Conservation (phyloP, 2,113 vertebrate species). For the Cavia aperea region DNA sequence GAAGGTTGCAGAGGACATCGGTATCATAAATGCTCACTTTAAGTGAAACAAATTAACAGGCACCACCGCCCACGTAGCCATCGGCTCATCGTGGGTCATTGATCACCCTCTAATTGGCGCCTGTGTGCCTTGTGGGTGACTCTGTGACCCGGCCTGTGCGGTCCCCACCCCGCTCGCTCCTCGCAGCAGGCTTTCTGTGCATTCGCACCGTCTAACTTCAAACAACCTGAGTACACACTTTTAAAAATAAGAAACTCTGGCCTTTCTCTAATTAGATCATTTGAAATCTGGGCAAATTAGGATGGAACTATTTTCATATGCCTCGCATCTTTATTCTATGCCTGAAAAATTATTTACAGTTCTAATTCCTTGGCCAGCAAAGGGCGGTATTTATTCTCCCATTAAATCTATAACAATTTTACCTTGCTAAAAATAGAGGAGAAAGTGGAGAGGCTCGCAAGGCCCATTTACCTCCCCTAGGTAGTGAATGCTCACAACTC, state of each 20-base stretch:
- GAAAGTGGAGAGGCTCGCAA: not conserved
- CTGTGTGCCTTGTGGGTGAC: not conserved
- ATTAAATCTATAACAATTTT: constrained; percentile 25
- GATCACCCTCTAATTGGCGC: not conserved
- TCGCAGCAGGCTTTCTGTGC: rapidly evolving
- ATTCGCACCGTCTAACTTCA: not conserved
- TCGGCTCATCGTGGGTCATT: not conserved
- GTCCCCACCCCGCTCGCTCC: rapidly evolving
- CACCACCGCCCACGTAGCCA: rapidly evolving
- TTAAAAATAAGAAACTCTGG: constrained; percentile 29
- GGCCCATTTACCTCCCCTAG: not conserved
- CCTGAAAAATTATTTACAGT: constrained; percentile 34
- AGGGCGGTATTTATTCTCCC: constrained; percentile 21
- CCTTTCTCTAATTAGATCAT: constrained; percentile 41
- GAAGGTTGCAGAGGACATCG: not conserved
- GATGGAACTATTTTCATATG: constrained; percentile 22
- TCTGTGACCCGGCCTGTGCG: rapidly evolving
- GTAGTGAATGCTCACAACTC: not conserved
- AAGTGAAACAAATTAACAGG: not conserved
- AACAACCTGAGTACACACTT: constrained; percentile 27
- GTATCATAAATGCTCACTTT: not conserved
- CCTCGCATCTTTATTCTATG: not conserved
- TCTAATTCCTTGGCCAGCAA: not conserved
- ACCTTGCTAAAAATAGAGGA: constrained; percentile 24
- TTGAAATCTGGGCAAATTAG: constrained; percentile 12